These are phyloP conservation scores for Peromyscus melanophrys DNA, from an alignment of 2,797 vertebrate species.

Conservation along the genomic window DNA sequence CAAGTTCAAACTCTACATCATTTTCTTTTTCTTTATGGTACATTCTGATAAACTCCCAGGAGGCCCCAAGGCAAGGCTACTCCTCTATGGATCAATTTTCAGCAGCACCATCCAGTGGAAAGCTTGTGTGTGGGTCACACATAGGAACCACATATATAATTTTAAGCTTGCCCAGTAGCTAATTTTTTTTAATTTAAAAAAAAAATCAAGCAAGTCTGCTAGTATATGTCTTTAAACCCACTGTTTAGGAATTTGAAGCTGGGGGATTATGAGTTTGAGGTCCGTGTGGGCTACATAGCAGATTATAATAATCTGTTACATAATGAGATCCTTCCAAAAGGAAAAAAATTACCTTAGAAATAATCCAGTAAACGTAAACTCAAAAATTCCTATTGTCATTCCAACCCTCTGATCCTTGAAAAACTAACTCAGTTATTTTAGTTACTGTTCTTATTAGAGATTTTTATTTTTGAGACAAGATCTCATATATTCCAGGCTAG, in stretches of 20 bases:
- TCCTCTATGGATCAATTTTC: no score
- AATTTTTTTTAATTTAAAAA: neutral
- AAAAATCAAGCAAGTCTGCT: neutral
- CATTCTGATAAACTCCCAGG: neutral
- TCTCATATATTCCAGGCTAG: neutral
- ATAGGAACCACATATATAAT: neutral
- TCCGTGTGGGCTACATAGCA: neutral
- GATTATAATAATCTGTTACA: no score
- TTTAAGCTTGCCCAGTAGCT: neutral
- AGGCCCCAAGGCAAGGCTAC: neutral
- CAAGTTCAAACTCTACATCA: neutral
- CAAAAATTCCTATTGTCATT: neutral
- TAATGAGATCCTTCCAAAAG: neutral
- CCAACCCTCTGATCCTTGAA: neutral
- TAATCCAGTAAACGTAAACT: constrained; percentile 19
- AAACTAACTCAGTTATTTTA: neutral
- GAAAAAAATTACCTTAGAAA: neutral
- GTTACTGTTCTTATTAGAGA: constrained; percentile 12
- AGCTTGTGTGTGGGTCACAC: neutral
- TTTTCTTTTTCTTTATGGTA: neutral
- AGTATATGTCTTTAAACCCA: neutral
- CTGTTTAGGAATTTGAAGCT: neutral
- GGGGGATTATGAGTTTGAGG: neutral
- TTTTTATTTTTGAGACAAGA: neutral
- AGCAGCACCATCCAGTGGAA: neutral